These are phyloP conservation scores for Arothron firmamentum DNA, from an alignment of 2,113 vertebrate genomes.

Conservation along the genomic window DNA sequence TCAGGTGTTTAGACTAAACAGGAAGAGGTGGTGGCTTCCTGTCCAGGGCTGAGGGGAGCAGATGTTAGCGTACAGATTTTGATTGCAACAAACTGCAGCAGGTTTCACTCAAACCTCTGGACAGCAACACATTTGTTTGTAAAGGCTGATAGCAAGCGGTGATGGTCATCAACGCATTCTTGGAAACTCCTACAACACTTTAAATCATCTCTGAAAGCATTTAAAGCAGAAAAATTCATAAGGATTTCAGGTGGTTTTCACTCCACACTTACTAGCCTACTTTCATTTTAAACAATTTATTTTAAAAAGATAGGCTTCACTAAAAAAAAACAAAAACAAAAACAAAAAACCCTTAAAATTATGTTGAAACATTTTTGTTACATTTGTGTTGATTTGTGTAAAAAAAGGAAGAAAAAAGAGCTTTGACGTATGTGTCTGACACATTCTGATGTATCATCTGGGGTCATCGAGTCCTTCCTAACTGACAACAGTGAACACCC, in stretches of 20 bases:
- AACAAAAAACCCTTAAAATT: neutral
- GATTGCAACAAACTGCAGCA: neutral
- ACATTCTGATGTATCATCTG: neutral
- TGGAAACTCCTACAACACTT: no score
- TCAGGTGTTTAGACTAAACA: conserved; percentile 75
- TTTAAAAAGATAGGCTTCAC: neutral
- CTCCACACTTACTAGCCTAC: no score
- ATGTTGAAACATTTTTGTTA: neutral
- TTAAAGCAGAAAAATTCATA: no score
- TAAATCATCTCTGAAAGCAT: no score
- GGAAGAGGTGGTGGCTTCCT: conserved; percentile 75
- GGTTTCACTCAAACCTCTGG: no score
- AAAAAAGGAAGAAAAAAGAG: no score
- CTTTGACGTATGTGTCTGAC: neutral
- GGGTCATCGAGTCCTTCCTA: neutral
- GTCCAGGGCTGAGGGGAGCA: conserved; percentile 23
- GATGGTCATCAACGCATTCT: no score
- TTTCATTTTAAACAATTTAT: neutral
- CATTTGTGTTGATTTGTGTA: no score
- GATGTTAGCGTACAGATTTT: neutral
- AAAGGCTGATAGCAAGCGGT: no score
- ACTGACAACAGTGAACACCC: neutral
- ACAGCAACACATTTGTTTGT: no score
- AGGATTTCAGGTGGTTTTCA: no score
- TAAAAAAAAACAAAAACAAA: neutral